These are phyloP conservation scores for Toxotes chatareus DNA, from an alignment of 2,113 vertebrate species.

Conservation along the genomic window DNA sequence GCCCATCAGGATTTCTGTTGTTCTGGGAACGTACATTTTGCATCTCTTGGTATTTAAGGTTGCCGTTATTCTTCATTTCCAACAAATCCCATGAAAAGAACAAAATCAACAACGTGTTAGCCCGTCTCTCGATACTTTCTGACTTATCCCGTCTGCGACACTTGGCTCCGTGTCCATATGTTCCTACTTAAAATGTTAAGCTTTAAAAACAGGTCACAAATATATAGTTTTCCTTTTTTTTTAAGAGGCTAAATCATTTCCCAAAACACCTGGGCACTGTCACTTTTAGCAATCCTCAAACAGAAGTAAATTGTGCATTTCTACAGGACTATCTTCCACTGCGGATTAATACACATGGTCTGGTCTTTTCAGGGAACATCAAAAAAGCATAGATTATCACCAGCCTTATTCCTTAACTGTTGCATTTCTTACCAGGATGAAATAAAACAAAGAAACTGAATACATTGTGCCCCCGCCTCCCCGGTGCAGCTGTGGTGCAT, in stretches of 20 bases:
- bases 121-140: neutral
- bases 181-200: neutral
- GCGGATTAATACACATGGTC: constrained; percentile 1
- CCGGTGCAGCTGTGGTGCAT: neutral
- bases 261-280: no score
- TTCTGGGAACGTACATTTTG: constrained; percentile 6
- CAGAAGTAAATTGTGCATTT: neutral
- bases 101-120: neutral
- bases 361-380: neutral
- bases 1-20: neutral
- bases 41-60: constrained; percentile 3
- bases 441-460: neutral
- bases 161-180: neutral
- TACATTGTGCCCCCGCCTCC: neutral
- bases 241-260: neutral
- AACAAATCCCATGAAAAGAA: neutral
- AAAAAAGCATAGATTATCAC: neutral
- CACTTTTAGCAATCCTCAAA: no score
- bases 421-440: neutral
- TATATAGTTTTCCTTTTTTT: neutral
- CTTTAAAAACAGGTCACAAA: neutral
- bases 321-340: neutral
- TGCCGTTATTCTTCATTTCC: neutral
- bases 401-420: neutral
- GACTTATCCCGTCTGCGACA: neutral